phyloP scores from a whole-genome alignment of 2,113 vertebrate species.

The Papio anubis region DNA sequence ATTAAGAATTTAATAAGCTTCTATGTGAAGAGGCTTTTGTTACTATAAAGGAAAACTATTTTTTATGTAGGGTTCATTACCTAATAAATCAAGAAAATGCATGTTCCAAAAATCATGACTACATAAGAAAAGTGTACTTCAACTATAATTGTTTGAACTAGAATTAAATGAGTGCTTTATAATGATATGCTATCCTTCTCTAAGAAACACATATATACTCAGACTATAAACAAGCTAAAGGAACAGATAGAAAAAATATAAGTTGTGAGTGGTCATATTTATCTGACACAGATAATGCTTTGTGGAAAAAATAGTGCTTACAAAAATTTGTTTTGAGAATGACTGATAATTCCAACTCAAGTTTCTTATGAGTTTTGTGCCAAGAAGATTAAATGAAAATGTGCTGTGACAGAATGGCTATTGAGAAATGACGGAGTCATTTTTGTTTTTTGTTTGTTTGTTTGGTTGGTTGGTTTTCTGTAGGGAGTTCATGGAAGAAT shows the following conservation, averaged over 20 bases:
- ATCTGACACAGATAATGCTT: not conserved
- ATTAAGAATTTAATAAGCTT: not conserved
- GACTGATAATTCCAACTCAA: not conserved
- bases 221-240: not conserved
- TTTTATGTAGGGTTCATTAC: not conserved
- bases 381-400: not conserved
- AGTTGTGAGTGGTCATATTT: not conserved
- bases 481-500: not conserved
- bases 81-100: slow-evolving; percentile 9
- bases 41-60: not conserved
- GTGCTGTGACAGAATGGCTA: not conserved
- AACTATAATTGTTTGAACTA: not conserved
- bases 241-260: not conserved
- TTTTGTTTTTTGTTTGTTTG: not conserved
- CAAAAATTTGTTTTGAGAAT: not conserved
- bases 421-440: not conserved
- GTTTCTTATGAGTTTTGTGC: not conserved
- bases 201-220: not conserved
- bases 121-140: not conserved
- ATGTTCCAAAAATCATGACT: not conserved
- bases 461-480: not conserved
- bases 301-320: not conserved
- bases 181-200: not conserved
- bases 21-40: not conserved
- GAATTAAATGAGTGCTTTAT: not conserved